Evolutionary conservation across 2,888 invertebrate species (phyloP), one percentile per base, ranked within the genome.

Genomic region (Eupithecia abbreviata): DNA sequence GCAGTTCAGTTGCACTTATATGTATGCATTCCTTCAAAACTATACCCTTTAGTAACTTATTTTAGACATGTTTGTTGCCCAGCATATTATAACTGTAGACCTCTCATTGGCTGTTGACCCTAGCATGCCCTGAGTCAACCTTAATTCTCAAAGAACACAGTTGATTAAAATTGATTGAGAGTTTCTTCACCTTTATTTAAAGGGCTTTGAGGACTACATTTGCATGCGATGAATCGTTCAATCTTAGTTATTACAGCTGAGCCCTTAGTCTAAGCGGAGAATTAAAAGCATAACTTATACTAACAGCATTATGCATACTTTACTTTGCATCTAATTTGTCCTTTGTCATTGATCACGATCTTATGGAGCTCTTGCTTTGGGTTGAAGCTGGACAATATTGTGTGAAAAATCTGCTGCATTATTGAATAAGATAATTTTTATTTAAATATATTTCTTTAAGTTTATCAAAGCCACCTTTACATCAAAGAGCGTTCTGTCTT

Each of bases 91-190:
- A 86, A 58, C 18, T 18, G 4, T 3, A 86, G 75, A 77, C 82
- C 76, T 79, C 82, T 90, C 91, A 91, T 91, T 91, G 91, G 83
- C 85, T 87, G 86, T 90, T 92, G 92, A 91, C 90, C 90, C 87
- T 84, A 77, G 83, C 79, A 83, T 82, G 80, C 82, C 82, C 85
- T 82, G 75, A 88, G 88, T 90, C 89, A 88, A 86, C 89, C 89
- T 88, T 90, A 89, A 91, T 91, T 90, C 87, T 86, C 80, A 78
- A 79, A 77, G 85, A 84, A 83, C 82, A 82, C 82, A 84, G 83
- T 83, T 86, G 86, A 90, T 90, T 90, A 87, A 82, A 85, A 88
- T 87, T 89, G 87, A 90, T 89, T 88, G 86, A 86, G 82, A 68
- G 81, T 79, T 80, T 75, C 72, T 78, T 78, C 68, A 77, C 74